These are phyloP conservation scores for Icerya purchasi DNA, from an alignment of 2,888 invertebrate species.

Conservation along the genomic window DNA sequence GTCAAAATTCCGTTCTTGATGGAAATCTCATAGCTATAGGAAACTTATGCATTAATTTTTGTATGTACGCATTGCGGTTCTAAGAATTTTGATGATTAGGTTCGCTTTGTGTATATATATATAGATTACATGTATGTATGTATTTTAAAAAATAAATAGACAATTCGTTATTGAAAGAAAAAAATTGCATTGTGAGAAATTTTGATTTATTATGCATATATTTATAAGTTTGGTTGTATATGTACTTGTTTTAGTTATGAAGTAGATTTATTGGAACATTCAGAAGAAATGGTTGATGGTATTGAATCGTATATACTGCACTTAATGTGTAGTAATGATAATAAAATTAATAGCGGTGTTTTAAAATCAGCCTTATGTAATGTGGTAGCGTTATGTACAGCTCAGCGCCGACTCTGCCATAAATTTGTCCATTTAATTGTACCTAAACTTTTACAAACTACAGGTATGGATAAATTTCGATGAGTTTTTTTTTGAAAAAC, in stretches of 20 bases:
- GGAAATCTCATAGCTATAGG: too few species aligned
- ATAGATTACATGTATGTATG: too few species aligned
- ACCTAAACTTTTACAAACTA: constrained; percentile 6
- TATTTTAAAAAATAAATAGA: too few species aligned
- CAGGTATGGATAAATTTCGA: constrained; percentile 4
- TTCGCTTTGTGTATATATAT: too few species aligned
- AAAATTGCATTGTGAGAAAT: too few species aligned
- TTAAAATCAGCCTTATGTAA: constrained; percentile 45
- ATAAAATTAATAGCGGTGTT: constrained; percentile 18
- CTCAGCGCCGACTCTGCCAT: constrained; percentile 37
- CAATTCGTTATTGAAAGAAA: too few species aligned
- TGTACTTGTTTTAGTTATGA: constrained; percentile 36
- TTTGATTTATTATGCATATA: too few species aligned
- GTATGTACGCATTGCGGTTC: too few species aligned
- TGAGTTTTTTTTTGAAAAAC: not conserved
- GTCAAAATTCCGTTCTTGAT: too few species aligned
- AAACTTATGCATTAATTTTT: too few species aligned
- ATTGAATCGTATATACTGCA: constrained; percentile 43
- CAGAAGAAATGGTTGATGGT: constrained; percentile 39
- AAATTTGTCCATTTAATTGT: constrained; percentile 41
- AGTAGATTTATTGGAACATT: constrained; percentile 37
- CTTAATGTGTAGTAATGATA: constrained; percentile 24
- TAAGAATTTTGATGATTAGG: too few species aligned
- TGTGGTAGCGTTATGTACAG: constrained; percentile 45
- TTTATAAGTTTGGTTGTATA: not conserved